These are phyloP conservation scores for Corynorhinus townsendii DNA, from an alignment of 2,113 vertebrate species.

Conservation along the genomic window DNA sequence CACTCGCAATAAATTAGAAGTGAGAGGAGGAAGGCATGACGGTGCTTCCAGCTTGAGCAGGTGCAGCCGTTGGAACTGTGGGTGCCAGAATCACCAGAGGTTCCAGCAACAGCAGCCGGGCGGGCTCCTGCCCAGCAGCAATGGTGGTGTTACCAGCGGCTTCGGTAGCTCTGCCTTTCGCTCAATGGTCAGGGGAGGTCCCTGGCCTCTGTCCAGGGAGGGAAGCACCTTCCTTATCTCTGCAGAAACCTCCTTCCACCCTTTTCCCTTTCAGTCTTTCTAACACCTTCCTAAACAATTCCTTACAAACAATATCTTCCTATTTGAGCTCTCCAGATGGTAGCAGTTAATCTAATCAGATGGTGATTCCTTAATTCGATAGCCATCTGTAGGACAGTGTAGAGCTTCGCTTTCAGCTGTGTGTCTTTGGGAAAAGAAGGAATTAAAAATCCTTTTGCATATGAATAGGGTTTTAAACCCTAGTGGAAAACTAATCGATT, in stretches of 20 bases:
- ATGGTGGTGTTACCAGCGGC: fast-evolving
- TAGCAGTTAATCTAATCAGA: not conserved
- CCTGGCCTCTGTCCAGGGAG: not conserved
- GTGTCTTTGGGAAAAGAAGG: not conserved
- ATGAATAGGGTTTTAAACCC: conserved; percentile 3
- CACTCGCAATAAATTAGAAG: not conserved
- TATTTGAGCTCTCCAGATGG: not conserved
- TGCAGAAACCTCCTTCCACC: not conserved
- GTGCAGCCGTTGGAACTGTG: not conserved
- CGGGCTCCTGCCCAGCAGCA: not conserved
- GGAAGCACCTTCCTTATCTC: not conserved
- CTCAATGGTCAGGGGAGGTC: not conserved
- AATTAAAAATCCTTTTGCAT: not conserved
- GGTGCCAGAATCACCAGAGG: not conserved
- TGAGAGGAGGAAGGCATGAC: not conserved
- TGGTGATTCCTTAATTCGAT: not conserved
- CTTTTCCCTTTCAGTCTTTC: not conserved
- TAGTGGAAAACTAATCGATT: not conserved
- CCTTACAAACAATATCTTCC: not conserved
- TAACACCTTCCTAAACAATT: not conserved
- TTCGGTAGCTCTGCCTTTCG: not conserved
- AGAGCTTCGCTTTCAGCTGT: not conserved
- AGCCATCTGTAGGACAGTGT: not conserved
- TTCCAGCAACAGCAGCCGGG: not conserved
- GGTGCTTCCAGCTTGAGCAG: not conserved